Evolutionary conservation across 2,113 vertebrate species (phyloP).

Genomic region (Ellobius talpinus): DNA sequence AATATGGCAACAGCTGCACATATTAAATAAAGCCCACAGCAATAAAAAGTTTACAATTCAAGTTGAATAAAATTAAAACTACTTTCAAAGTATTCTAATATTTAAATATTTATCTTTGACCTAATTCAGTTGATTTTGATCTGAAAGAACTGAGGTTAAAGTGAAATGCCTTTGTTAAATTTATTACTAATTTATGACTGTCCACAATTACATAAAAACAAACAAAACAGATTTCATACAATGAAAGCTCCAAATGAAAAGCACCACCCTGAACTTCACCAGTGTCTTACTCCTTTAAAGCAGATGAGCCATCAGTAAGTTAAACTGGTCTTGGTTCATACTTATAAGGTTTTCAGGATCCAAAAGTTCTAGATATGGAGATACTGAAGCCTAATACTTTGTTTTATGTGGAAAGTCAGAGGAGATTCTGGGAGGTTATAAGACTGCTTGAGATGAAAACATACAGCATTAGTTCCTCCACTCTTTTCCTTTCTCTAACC

Average conservation of each 20-base stretch:
- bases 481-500: not conserved
- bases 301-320: not conserved
- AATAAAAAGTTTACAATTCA: slow-evolving; percentile 62
- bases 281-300: not conserved
- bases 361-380: not conserved
- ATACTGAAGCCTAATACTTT: not conserved
- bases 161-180: not conserved
- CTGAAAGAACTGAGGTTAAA: not conserved
- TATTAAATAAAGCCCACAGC: slow-evolving; percentile 19
- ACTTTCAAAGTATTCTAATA: not conserved
- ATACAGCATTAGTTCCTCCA: not conserved
- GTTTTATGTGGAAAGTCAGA: not conserved
- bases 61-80: slow-evolving; percentile 38
- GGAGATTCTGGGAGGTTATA: not conserved
- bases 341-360: not conserved
- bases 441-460: not conserved
- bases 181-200: not conserved
- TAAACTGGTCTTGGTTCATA: not conserved
- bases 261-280: not conserved
- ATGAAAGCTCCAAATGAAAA: slow-evolving; percentile 34
- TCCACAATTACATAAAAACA: slow-evolving; percentile 22
- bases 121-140: not conserved
- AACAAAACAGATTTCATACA: slow-evolving; percentile 48
- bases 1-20: not conserved
- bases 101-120: not conserved